A percentile compares a stretch with the other conserved stretches of the same genome.
Evolutionary conservation across 2,888 invertebrate species (phyloP).

Genomic region (Cheilosia urbana): DNA sequence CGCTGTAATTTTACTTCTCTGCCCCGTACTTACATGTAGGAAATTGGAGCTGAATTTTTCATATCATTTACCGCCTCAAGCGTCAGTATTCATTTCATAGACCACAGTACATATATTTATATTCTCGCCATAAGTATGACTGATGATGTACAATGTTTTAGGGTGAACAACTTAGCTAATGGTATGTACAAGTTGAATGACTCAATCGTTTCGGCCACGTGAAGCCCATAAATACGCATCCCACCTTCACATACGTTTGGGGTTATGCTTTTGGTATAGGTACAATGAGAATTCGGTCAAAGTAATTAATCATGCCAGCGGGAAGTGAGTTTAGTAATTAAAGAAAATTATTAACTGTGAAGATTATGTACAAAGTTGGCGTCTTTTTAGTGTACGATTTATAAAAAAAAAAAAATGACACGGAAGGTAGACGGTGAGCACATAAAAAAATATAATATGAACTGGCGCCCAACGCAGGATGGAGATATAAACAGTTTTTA

Average conservation of each 20-base stretch:
- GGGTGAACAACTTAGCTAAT: slow-evolving; percentile 28
- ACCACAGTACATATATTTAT: neutral
- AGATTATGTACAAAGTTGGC: too few species aligned
- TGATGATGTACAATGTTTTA: slow-evolving; percentile 11
- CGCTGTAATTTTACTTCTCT: neutral
- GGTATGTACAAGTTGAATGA: slow-evolving; percentile 36
- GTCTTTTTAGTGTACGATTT: too few species aligned
- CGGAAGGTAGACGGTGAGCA: too few species aligned
- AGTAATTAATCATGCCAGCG: slow-evolving; percentile 25
- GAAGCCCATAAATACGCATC: slow-evolving; percentile 10
- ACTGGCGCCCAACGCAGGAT: too few species aligned
- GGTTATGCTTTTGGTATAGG: neutral
- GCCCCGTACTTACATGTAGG: neutral
- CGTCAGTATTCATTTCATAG: slow-evolving; percentile 24
- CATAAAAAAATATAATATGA: too few species aligned
- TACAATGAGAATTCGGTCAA: neutral
- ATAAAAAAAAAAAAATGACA: too few species aligned
- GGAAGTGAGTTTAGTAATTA: neutral
- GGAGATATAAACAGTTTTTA: too few species aligned
- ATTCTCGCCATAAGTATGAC: slow-evolving; percentile 10
- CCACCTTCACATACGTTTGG: neutral
- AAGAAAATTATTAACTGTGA: too few species aligned
- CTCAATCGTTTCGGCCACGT: slow-evolving; percentile 43
- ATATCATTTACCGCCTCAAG: slow-evolving; percentile 30
- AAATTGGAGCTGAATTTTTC: slow-evolving; percentile 18